phyloP scores from a whole-genome alignment of 2,113 vertebrate genomes.

The Alces alces region DNA sequence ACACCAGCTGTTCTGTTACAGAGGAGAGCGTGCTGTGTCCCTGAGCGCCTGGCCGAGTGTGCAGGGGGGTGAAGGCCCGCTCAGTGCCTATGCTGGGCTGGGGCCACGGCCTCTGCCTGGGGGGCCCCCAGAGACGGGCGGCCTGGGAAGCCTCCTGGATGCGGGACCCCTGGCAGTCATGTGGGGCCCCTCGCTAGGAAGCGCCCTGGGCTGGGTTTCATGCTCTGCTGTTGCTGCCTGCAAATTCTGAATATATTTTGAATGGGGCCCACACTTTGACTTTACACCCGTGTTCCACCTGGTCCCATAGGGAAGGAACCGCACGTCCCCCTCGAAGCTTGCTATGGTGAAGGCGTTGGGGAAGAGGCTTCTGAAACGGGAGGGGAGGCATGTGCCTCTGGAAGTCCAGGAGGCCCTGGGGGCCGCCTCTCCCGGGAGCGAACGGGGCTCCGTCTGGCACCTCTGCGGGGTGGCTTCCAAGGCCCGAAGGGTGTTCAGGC shows the following conservation, averaged over 20 bases:
- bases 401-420: background rate
- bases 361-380: background rate
- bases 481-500: background rate
- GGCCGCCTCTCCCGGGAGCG: background rate
- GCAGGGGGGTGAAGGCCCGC: fast-evolving
- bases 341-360: fast-evolving
- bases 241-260: fast-evolving
- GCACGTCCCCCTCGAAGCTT: fast-evolving
- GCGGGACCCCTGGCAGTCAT: background rate
- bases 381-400: fast-evolving
- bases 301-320: background rate
- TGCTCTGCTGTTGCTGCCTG: fast-evolving
- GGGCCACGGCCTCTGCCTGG: background rate
- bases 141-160: background rate
- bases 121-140: background rate
- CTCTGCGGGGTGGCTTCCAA: background rate
- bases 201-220: fast-evolving
- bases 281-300: no score
- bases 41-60: fast-evolving
- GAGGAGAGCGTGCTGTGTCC: fast-evolving
- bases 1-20: fast-evolving
- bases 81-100: fast-evolving
- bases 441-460: background rate
- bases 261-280: fast-evolving
- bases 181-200: background rate